Evolutionary conservation across 1,140 invertebrate genomes (phyloP), one percentile per base, ranked within the genome.

Genomic region (Drosophila nikananu): DNA sequence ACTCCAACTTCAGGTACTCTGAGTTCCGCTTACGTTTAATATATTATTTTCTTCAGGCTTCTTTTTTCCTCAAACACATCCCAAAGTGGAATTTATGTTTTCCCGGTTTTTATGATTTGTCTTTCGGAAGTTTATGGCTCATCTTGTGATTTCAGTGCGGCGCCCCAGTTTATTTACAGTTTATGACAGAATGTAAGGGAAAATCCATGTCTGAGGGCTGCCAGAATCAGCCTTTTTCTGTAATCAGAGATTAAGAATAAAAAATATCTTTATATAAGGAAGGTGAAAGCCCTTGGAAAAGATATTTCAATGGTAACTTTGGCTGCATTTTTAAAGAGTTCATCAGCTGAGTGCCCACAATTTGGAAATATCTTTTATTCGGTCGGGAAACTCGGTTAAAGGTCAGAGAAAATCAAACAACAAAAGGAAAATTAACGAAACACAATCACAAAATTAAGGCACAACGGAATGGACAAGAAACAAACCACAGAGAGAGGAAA

Each of bases 41-140:
- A 32, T 13, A 23, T 58, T 12, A 25, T 9, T 6, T 32, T 17
- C 25, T 6, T 6, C 13, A 19, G 30, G 17, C 10, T 6, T 55
- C 2, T 17, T n/a, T 15, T 32, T 37, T 35, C 21, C 1, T 17
- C 1, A 7, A 7, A 9, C 13, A 49, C 13, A 51, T 71, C 27
- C n/a, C 42, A 15, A 48, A n/a, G 32, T 27, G 42, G 17, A 71
- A 72, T 27, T 70, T 37, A n/a, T 55, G 49, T 32, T 59, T 60
- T 42, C 7, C 17, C 23, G 10, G 39, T 8, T 41, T 74, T 57
- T 76, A 77, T 52, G 72, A 46, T 66, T 46, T 76, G 61, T 77
- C 54, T 37, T 41, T 70, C 23, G 13, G 27, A 57, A 41, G 55
- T 78, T 78, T 70, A 77, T 55, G 64, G 67, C 44, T 60, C 57